Percentiles rank a stretch among this genome's conserved stretches.
Evolutionary conservation across 1,140 invertebrate genomes (phyloP).

Genomic region (Eulimnadia texana): DNA sequence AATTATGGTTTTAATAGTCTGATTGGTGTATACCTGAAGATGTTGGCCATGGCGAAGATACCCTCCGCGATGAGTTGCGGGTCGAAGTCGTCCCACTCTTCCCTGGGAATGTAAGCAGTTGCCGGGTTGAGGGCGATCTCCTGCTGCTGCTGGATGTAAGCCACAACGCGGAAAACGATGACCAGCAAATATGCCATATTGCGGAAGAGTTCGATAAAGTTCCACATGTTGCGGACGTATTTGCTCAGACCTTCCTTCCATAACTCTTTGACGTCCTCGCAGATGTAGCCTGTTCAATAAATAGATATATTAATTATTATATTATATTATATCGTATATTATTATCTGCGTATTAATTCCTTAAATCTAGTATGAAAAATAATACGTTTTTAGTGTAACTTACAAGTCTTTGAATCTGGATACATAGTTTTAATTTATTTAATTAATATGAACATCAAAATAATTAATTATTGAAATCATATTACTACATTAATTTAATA

Average conservation of each 20-base stretch:
- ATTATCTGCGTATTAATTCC: too few species aligned
- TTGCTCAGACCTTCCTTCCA: conserved; percentile 63
- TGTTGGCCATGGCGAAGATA: conserved; percentile 85
- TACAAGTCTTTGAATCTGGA: too few species aligned
- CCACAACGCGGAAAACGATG: conserved; percentile 53
- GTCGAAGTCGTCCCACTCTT: conserved; percentile 84
- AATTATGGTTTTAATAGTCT: too few species aligned
- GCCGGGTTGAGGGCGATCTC: conserved; percentile 47
- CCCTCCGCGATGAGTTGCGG: conserved; percentile 88
- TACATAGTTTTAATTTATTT: too few species aligned
- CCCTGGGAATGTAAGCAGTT: conserved; percentile 56
- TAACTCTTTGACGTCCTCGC: conserved; percentile 79
- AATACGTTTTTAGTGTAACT: too few species aligned
- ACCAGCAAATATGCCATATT: conserved; percentile 72
- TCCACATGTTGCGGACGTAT: conserved; percentile 87
- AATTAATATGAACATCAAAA: too few species aligned
- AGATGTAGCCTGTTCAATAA: conserved; percentile 56
- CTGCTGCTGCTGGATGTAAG: conserved; percentile 53
- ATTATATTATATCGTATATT: too few species aligned
- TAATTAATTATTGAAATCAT: too few species aligned
- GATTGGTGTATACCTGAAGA: conserved; percentile 59
- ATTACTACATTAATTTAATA: too few species aligned
- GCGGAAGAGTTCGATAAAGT: conserved; percentile 84
- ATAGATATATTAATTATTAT: neutral
- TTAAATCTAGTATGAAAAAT: too few species aligned